A percentile compares a stretch with the other conserved stretches of the same genome.
These are phyloP conservation scores for Thysanoteuthis rhombus DNA, from an alignment of 2,888 invertebrate species.

Conservation along the genomic window DNA sequence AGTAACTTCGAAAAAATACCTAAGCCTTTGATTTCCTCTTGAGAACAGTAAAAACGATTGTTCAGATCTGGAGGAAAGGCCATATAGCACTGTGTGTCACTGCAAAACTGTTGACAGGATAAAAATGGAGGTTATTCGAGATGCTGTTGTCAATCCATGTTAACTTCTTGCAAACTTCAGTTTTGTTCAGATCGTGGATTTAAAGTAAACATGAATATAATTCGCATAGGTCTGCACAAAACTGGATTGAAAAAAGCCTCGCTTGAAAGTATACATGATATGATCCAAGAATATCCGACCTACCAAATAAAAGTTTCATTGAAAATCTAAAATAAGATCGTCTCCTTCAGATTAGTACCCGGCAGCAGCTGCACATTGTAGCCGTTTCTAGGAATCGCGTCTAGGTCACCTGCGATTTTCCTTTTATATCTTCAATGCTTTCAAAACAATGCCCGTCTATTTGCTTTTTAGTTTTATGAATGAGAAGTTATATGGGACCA, in stretches of 20 bases:
- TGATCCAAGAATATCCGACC: too few relatives aligned
- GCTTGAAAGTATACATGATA: too few relatives aligned
- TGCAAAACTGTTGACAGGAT: background rate
- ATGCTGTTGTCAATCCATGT: background rate
- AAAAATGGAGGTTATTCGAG: background rate
- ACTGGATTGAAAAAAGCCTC: background rate
- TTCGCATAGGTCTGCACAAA: background rate
- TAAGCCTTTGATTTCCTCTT: background rate
- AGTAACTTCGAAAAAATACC: background rate
- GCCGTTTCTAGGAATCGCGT: too few relatives aligned
- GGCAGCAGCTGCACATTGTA: too few relatives aligned
- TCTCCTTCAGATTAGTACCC: too few relatives aligned
- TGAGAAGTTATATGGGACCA: too few relatives aligned
- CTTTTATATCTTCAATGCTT: too few relatives aligned
- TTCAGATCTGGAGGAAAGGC: background rate
- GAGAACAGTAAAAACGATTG: background rate
- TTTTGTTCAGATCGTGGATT: background rate
- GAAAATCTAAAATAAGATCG: too few relatives aligned
- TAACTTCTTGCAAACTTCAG: background rate
- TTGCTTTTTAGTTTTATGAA: too few relatives aligned
- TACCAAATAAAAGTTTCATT: too few relatives aligned
- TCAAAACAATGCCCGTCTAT: too few relatives aligned
- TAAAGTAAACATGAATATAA: background rate
- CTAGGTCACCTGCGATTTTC: too few relatives aligned
- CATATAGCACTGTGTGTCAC: background rate